phyloP scores from a whole-genome alignment of 2,888 invertebrate genomes.

The Eumacrocentrus americanus region DNA sequence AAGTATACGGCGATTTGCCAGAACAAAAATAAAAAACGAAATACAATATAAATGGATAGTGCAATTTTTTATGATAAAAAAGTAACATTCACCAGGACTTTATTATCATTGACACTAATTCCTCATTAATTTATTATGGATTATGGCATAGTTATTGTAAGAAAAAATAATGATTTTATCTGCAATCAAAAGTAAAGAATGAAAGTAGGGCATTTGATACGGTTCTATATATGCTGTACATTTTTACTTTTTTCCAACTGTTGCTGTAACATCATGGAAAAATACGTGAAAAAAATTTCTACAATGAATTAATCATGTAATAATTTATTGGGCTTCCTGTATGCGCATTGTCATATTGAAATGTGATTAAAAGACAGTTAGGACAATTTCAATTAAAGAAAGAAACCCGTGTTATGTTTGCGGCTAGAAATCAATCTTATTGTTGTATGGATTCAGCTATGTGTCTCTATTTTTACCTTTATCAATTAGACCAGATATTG shows the following conservation, averaged over 20 bases:
- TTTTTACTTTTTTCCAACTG: slow-evolving; percentile 1
- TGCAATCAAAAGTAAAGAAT: too few relatives aligned
- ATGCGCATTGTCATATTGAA: not conserved
- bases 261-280: not conserved
- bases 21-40: too few relatives aligned
- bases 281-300: not conserved
- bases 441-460: not conserved
- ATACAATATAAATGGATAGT: too few relatives aligned
- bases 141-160: too few relatives aligned
- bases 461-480: slow-evolving; percentile 5
- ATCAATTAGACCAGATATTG: not conserved
- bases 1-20: too few relatives aligned
- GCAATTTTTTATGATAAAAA: too few relatives aligned
- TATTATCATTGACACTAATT: too few relatives aligned
- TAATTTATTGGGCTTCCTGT: slow-evolving; percentile 6
- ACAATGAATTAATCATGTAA: not conserved
- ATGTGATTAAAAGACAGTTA: not conserved
- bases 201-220: too few relatives aligned
- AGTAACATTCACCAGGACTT: too few relatives aligned
- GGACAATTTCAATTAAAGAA: slow-evolving; percentile 7
- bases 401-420: slow-evolving; percentile 17
- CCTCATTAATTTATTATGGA: too few relatives aligned
- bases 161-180: too few relatives aligned
- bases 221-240: not conserved
- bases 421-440: not conserved